Percentiles rank a stretch among this genome's conserved stretches.
These are phyloP conservation scores for Henricia sp. DNA, from an alignment of 53 echinoderm and acorn worm genomes.

Conservation along the genomic window DNA sequence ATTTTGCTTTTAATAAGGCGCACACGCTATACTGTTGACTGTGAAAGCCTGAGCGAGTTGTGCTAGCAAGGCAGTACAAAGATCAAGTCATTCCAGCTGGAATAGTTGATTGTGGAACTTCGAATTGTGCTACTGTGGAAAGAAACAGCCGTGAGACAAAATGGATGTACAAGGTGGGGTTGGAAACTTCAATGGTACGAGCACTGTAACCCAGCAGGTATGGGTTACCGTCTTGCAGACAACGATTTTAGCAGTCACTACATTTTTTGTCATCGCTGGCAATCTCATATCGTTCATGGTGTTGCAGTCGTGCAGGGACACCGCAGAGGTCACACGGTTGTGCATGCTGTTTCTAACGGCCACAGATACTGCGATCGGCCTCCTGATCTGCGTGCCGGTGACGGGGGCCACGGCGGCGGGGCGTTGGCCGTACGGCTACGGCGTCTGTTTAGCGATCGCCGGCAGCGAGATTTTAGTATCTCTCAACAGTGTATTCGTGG, in stretches of 20 bases:
- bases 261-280: slow-evolving; percentile 42
- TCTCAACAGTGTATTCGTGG: slow-evolving; percentile 35
- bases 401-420: slow-evolving; percentile 53
- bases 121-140: too few species aligned
- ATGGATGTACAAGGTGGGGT: too few species aligned
- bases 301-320: neutral
- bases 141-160: too few species aligned
- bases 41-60: too few species aligned
- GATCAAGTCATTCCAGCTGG: too few species aligned
- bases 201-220: neutral
- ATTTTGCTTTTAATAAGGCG: too few species aligned
- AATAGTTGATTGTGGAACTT: too few species aligned
- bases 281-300: slow-evolving; percentile 43
- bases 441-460: slow-evolving; percentile 29
- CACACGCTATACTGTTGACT: too few species aligned
- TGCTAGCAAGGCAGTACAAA: too few species aligned
- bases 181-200: too few species aligned
- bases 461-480: slow-evolving; percentile 16
- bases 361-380: slow-evolving; percentile 41
- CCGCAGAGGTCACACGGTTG: slow-evolving; percentile 42
- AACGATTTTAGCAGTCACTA: slow-evolving; percentile 13
- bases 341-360: slow-evolving; percentile 51
- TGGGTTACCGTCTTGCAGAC: slow-evolving; percentile 26
- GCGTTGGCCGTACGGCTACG: slow-evolving; percentile 56
- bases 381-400: slow-evolving; percentile 25